Evolutionary conservation across 2,113 vertebrate genomes (phyloP).

Genomic region (Gorsachius goisagi): DNA sequence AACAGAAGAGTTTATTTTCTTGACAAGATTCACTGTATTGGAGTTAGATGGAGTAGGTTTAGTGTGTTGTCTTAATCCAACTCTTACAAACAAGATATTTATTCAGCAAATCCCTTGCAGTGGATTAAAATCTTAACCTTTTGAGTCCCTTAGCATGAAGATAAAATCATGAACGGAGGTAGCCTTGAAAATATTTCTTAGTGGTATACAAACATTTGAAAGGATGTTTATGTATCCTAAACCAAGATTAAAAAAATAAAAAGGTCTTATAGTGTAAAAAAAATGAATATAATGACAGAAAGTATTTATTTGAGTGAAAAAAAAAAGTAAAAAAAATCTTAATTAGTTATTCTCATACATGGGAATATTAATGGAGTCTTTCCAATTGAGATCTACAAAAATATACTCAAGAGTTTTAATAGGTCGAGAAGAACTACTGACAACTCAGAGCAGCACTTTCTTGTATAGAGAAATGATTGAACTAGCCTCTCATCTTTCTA

Average conservation of each 20-base stretch:
- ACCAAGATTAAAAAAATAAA: background rate
- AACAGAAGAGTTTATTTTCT: slow-evolving; percentile 48
- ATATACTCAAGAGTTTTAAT: background rate
- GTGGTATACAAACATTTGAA: background rate
- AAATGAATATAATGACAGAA: background rate
- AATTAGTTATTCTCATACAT: background rate
- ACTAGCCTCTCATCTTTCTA: background rate
- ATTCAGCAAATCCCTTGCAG: slow-evolving; percentile 23
- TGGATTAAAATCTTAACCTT: slow-evolving; percentile 45
- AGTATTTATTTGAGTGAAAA: background rate
- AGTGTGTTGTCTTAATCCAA: background rate
- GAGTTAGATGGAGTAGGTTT: background rate
- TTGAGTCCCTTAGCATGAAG: background rate
- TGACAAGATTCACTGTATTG: background rate
- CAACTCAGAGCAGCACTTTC: background rate
- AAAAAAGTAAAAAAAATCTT: background rate
- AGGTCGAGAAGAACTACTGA: background rate
- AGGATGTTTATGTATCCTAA: background rate
- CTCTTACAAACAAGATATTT: slow-evolving; percentile 23
- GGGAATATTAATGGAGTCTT: background rate
- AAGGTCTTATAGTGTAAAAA: background rate
- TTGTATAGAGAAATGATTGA: background rate
- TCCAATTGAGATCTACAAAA: background rate
- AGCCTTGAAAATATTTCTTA: background rate
- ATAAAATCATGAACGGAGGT: background rate